A percentile compares a stretch with the other conserved stretches of the same genome.
Conservation (phyloP, 2,113 vertebrate species). For the Rhombomys opimus region DNA sequence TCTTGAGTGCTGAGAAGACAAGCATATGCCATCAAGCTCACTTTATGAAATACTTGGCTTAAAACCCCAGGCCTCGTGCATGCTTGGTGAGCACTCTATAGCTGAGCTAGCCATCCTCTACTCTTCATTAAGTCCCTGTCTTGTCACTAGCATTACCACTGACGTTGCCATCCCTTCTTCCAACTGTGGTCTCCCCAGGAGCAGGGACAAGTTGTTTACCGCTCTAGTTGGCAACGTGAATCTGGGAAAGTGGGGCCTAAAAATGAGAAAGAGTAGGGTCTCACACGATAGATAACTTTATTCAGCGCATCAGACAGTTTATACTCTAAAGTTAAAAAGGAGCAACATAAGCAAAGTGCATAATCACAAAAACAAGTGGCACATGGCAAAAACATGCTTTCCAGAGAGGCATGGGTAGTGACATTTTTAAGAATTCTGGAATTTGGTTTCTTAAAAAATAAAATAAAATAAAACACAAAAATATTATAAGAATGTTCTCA, state of each 20-base stretch:
- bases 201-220: not conserved
- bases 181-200: not conserved
- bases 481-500: too few species aligned
- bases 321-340: not conserved
- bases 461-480: too few species aligned
- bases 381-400: not conserved
- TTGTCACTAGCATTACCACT: not conserved
- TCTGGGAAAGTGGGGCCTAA: not conserved
- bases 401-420: not conserved
- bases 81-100: not conserved
- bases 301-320: not conserved
- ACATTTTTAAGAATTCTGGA: too few species aligned
- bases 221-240: not conserved
- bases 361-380: not conserved
- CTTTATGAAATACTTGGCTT: not conserved
- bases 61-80: not conserved
- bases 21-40: not conserved
- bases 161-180: not conserved
- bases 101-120: not conserved
- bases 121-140: not conserved
- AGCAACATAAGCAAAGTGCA: not conserved
- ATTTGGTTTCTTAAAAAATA: too few species aligned
- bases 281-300: not conserved
- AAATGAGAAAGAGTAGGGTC: not conserved
- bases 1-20: not conserved